Evolutionary conservation across 1,140 invertebrate genomes (phyloP).

Genomic region (Penaeus chinensis): DNA sequence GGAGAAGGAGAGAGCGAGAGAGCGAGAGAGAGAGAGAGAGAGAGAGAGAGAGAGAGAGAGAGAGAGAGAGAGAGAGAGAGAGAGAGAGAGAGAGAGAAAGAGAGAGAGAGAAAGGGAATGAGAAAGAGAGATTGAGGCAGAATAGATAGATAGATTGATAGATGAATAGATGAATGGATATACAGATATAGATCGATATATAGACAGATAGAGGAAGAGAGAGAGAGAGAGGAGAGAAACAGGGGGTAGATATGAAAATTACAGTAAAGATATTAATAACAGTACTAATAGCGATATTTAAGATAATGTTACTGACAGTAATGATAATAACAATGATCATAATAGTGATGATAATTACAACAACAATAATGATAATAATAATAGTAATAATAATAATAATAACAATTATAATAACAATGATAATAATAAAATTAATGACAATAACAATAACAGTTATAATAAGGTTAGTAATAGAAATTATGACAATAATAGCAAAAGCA

Average conservation of each 20-base stretch:
- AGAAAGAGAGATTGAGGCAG: neutral
- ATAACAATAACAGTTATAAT: conserved; percentile 19
- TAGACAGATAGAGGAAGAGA: neutral
- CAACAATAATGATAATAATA: no score
- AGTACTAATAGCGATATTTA: neutral
- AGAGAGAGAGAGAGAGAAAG: neutral
- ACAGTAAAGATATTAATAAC: neutral
- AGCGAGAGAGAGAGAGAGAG: neutral
- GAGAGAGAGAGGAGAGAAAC: neutral
- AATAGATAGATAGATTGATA: no score
- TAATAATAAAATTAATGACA: neutral
- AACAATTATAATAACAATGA: no score
- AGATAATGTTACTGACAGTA: no score
- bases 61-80: neutral
- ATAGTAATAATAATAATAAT: no score
- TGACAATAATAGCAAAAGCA: no score
- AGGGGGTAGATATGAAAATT: neutral
- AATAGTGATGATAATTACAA: no score
- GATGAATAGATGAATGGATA: no score
- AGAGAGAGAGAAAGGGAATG: neutral
- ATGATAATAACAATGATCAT: no score
- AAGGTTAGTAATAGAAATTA: neutral
- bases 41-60: conserved; percentile 7
- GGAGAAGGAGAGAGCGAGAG: neutral
- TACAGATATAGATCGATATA: no score